A percentile compares a stretch with the other conserved stretches of the same genome.
Conservation (phyloP, 1,140 invertebrate species). For the Chelonus insularis region DNA sequence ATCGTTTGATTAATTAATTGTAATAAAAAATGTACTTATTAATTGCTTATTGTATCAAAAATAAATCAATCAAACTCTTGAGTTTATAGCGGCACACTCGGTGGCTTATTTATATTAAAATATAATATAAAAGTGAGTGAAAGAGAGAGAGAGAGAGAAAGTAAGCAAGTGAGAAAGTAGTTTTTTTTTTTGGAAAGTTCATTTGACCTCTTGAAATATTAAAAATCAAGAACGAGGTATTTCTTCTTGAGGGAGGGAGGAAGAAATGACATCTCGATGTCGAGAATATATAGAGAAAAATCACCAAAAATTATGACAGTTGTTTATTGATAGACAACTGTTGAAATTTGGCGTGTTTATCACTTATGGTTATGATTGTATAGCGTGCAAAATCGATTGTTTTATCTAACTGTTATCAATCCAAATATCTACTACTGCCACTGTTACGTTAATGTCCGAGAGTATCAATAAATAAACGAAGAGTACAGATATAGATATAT, state of each 20-base stretch:
- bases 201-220: too few relatives aligned
- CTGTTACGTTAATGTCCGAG: constrained; percentile 31
- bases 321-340: neutral
- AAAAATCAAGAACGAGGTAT: neutral
- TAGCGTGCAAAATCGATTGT: constrained; percentile 23
- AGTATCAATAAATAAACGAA: constrained; percentile 22
- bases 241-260: neutral
- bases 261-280: neutral
- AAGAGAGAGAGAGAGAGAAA: too few relatives aligned
- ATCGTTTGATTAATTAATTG: neutral
- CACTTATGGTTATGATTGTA: constrained; percentile 19
- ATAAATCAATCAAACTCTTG: neutral
- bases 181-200: too few relatives aligned
- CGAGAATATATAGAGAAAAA: neutral
- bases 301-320: neutral
- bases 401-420: constrained; percentile 30
- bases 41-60: too few relatives aligned
- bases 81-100: constrained; percentile 21
- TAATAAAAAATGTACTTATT: constrained; percentile 21
- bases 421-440: constrained; percentile 33
- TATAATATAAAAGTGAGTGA: neutral
- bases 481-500: neutral
- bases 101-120: neutral
- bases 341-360: constrained; percentile 7
- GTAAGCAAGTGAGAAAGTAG: too few relatives aligned